Evolutionary conservation across 2,113 vertebrate genomes (phyloP).

Genomic region (Noturus placidus): DNA sequence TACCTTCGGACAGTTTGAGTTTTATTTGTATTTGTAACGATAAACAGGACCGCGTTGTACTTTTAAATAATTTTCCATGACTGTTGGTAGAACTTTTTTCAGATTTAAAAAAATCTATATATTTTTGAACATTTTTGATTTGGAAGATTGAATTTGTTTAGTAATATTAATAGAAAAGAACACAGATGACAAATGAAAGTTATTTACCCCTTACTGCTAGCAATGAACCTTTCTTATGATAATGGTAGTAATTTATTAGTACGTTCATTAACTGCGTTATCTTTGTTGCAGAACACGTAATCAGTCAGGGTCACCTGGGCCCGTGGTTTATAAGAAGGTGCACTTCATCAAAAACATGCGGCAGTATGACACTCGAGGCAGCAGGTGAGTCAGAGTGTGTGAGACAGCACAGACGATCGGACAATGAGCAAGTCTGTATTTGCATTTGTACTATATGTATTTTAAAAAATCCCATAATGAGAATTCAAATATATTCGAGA

Average conservation of each 20-base stretch:
- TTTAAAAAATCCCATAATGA: neutral
- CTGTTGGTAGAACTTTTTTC: neutral
- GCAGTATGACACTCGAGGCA: conserved; percentile 93
- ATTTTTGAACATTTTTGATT: too few relatives aligned
- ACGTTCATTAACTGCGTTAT: conserved; percentile 2
- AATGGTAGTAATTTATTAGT: neutral
- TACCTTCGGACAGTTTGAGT: neutral
- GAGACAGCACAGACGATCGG: neutral
- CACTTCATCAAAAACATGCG: conserved; percentile 98
- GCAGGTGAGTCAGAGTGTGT: conserved; percentile 77
- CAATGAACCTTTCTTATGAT: neutral
- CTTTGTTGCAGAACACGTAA: conserved; percentile 70
- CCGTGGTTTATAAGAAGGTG: conserved; percentile 87
- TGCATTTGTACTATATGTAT: neutral
- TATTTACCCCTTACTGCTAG: too few relatives aligned
- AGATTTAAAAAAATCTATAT: too few relatives aligned
- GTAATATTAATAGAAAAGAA: neutral
- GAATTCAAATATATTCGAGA: neutral
- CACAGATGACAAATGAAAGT: neutral
- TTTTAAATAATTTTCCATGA: neutral
- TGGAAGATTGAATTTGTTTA: neutral
- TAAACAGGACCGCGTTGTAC: neutral
- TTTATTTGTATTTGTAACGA: neutral
- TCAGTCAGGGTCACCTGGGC: conserved; percentile 84
- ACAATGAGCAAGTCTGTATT: neutral